These are phyloP conservation scores for Thumatha senex DNA, from an alignment of 2,888 invertebrate species.

Conservation along the genomic window DNA sequence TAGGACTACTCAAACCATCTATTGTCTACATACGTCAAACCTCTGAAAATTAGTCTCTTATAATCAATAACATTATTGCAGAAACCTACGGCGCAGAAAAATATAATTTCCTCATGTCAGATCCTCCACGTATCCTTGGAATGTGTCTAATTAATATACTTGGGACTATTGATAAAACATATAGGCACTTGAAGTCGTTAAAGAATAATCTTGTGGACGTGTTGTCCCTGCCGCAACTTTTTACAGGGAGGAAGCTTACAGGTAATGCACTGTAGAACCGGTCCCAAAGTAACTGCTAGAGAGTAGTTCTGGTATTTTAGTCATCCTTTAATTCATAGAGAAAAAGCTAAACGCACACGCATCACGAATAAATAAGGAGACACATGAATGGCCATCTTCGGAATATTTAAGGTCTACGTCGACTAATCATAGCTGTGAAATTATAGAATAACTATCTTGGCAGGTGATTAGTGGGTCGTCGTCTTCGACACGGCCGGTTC, in stretches of 20 bases:
- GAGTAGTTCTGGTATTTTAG: slow-evolving; percentile 54
- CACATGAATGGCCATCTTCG: slow-evolving; percentile 52
- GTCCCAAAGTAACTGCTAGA: slow-evolving; percentile 52
- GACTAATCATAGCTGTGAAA: slow-evolving; percentile 45
- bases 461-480: slow-evolving; percentile 57
- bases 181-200: slow-evolving; percentile 41
- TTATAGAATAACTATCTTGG: slow-evolving; percentile 51
- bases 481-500: slow-evolving; percentile 57
- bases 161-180: slow-evolving; percentile 24
- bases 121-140: slow-evolving; percentile 14
- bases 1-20: slow-evolving; percentile 46
- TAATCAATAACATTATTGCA: slow-evolving; percentile 30
- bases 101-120: slow-evolving; percentile 29
- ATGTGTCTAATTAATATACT: slow-evolving; percentile 34
- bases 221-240: slow-evolving; percentile 51
- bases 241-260: slow-evolving; percentile 61
- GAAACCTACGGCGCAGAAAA: slow-evolving; percentile 25
- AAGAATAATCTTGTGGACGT: slow-evolving; percentile 43
- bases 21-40: slow-evolving; percentile 44
- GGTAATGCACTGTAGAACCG: slow-evolving; percentile 53
- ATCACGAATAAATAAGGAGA: slow-evolving; percentile 48
- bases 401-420: slow-evolving; percentile 49
- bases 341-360: slow-evolving; percentile 53
- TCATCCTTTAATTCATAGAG: slow-evolving; percentile 46
- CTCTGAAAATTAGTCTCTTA: slow-evolving; percentile 41